Conservation (phyloP, 2,888 invertebrate genomes). For the Lamproptera curius region DNA sequence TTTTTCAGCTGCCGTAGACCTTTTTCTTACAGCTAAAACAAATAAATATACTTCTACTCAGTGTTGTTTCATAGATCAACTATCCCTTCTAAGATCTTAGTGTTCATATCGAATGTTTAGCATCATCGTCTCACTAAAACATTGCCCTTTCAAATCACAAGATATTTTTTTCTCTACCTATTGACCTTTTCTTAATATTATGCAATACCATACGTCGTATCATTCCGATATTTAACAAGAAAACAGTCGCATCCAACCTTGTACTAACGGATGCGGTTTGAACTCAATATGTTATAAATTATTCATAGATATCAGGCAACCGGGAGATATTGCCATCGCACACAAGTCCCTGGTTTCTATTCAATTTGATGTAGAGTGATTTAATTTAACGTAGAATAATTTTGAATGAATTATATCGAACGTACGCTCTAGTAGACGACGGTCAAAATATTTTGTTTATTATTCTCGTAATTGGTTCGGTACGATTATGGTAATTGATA, state of each 20-base stretch:
- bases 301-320: conserved; percentile 7
- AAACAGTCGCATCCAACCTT: conserved; percentile 11
- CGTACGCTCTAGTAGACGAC: not conserved
- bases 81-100: not conserved
- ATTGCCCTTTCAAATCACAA: not conserved
- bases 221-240: conserved; percentile 10
- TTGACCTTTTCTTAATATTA: not conserved
- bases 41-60: no score
- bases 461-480: not conserved
- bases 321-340: conserved; percentile 5
- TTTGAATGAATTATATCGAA: conserved; percentile 4
- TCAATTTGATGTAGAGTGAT: conserved; percentile 6
- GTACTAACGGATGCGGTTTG: conserved; percentile 16
- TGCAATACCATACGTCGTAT: not conserved
- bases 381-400: conserved; percentile 9
- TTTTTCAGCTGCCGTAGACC: no score
- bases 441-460: not conserved
- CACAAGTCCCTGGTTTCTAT: conserved; percentile 6
- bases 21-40: no score
- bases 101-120: not conserved
- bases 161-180: not conserved
- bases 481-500: not conserved
- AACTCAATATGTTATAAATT: conserved; percentile 18
- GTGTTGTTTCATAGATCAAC: no score
- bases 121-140: not conserved